These are phyloP conservation scores for Betta splendens DNA, from an alignment of 2,797 vertebrate genomes.

Conservation along the genomic window DNA sequence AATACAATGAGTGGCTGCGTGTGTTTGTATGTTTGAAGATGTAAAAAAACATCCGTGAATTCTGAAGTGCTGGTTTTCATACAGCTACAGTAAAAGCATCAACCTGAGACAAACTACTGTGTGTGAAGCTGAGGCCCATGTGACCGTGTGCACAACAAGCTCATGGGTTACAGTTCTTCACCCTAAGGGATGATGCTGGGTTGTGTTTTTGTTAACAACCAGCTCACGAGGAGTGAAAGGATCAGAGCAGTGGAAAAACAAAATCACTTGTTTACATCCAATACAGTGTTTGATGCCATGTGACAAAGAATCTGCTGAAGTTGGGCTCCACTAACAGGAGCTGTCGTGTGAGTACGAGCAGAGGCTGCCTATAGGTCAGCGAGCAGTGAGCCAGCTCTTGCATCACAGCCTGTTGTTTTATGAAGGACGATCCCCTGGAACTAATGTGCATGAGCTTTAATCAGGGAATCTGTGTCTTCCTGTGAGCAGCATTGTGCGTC, in stretches of 20 bases:
- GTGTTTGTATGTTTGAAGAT: background rate
- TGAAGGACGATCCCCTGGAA: slow-evolving; percentile 20
- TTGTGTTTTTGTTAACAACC: slow-evolving; percentile 18
- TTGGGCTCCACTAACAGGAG: too few relatives aligned
- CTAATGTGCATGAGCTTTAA: slow-evolving; percentile 45
- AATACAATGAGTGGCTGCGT: background rate
- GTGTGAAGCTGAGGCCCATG: slow-evolving; percentile 16
- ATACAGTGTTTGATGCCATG: background rate
- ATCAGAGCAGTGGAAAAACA: slow-evolving; percentile 7
- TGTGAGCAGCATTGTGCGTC: slow-evolving; percentile 10
- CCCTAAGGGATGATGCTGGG: slow-evolving; percentile 8
- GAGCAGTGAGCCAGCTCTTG: slow-evolving; percentile 19
- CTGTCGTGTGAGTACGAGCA: slow-evolving; percentile 9
- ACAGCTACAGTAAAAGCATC: slow-evolving; percentile 1
- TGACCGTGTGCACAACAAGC: too few relatives aligned
- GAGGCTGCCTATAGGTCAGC: background rate
- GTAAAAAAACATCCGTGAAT: background rate
- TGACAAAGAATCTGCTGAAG: background rate
- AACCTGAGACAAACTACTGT: slow-evolving; percentile 1
- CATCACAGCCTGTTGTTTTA: slow-evolving; percentile 32
- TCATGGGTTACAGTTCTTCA: slow-evolving; percentile 20
- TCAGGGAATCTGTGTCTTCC: slow-evolving; percentile 25
- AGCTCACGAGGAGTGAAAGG: slow-evolving; percentile 10
- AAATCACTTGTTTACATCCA: too few relatives aligned
- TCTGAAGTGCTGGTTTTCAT: background rate